These are phyloP conservation scores for Halocaridina rubra DNA, from an alignment of 2,888 invertebrate species.

Conservation along the genomic window DNA sequence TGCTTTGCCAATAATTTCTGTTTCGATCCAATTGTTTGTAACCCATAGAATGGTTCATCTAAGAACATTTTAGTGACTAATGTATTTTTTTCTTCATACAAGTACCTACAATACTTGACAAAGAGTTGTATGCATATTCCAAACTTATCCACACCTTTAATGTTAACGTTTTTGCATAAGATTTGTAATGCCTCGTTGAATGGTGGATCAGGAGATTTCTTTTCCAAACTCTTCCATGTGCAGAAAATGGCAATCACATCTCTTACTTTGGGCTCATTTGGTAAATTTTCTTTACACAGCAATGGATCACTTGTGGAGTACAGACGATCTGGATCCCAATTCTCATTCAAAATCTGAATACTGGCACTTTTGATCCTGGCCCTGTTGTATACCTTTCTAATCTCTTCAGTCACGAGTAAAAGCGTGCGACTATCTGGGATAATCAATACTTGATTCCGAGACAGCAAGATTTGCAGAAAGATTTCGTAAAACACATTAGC, in stretches of 20 bases:
- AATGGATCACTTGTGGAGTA: conserved; percentile 28
- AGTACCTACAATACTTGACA: conserved; percentile 20
- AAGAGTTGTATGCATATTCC: conserved; percentile 30
- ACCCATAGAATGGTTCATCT: conserved; percentile 15
- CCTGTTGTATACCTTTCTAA: conserved; percentile 43
- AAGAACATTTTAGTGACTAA: conserved; percentile 24
- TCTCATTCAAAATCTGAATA: conserved; percentile 5
- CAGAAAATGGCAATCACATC: conserved; percentile 47
- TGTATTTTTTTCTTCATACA: conserved; percentile 40
- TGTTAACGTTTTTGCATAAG: conserved; percentile 9
- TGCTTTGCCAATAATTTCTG: neutral
- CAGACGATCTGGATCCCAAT: conserved; percentile 40
- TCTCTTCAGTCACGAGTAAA: conserved; percentile 33
- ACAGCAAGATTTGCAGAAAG: conserved; percentile 40
- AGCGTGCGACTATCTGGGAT: conserved; percentile 45
- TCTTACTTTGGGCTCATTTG: conserved; percentile 16
- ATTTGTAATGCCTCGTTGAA: conserved; percentile 20
- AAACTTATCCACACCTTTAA: conserved; percentile 18
- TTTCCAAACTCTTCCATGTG: conserved; percentile 45
- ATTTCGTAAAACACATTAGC: conserved; percentile 37
- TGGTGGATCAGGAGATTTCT: conserved; percentile 7
- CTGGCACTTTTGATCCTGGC: conserved; percentile 13
- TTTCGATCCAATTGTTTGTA: neutral
- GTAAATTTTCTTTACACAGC: neutral
- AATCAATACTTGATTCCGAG: conserved; percentile 28